Conservation (phyloP, 2,113 vertebrate species). For the Notechis scutatus region DNA sequence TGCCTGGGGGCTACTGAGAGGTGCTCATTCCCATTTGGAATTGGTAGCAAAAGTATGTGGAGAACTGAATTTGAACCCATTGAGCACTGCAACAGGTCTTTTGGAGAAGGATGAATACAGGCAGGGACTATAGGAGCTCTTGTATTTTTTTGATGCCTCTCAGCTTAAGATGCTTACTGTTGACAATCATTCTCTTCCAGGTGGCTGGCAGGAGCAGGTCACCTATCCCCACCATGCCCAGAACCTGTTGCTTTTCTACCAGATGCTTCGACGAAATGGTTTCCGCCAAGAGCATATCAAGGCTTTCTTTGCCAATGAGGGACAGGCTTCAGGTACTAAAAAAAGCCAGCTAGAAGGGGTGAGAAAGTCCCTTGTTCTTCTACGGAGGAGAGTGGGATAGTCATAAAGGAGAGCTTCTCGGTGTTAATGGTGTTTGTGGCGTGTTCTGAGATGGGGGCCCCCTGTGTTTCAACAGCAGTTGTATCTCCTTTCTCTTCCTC, state of each 20-base stretch:
- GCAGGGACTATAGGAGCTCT: neutral
- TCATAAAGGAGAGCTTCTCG: neutral
- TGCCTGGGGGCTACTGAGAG: neutral
- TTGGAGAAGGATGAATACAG: neutral
- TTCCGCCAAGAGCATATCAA: slow-evolving; percentile 78
- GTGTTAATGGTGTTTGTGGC: too few relatives aligned
- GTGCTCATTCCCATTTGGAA: neutral
- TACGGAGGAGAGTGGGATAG: neutral
- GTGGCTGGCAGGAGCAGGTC: slow-evolving; percentile 78
- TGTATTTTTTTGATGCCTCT: neutral
- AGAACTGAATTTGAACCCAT: neutral
- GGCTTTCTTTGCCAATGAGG: slow-evolving; percentile 75
- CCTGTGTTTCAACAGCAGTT: neutral
- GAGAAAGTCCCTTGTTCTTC: neutral
- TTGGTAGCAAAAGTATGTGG: neutral
- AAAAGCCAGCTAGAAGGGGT: neutral
- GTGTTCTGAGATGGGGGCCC: neutral
- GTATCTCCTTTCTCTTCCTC: neutral
- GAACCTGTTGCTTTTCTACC: slow-evolving; percentile 71
- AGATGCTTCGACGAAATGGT: slow-evolving; percentile 74
- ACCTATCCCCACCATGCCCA: slow-evolving; percentile 71
- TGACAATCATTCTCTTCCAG: slow-evolving; percentile 44
- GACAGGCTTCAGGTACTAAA: slow-evolving; percentile 67
- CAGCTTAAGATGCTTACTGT: neutral
- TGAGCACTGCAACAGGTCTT: neutral